Evolutionary conservation across 2,113 vertebrate genomes (phyloP).

Genomic region (Columba janthina): DNA sequence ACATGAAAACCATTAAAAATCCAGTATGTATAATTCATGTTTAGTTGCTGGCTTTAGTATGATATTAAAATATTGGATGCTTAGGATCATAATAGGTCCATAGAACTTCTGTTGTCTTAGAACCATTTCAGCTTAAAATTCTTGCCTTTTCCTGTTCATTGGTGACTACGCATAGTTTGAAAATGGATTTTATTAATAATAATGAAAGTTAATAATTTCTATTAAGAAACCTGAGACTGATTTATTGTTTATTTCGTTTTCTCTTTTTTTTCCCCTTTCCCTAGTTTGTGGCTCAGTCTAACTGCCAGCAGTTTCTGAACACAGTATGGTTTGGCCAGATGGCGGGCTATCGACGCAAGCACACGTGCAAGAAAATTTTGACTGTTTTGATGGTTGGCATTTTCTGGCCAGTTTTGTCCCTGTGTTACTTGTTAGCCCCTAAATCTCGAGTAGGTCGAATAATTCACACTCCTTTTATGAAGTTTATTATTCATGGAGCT

Average conservation of each 20-base stretch:
- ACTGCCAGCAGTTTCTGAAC: slow-evolving; percentile 99
- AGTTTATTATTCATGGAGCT: slow-evolving; percentile 98
- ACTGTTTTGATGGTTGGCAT: slow-evolving; percentile 91
- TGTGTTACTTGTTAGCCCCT: slow-evolving; percentile 95
- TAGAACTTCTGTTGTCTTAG: not conserved
- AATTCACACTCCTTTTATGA: slow-evolving; percentile 98
- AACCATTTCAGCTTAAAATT: not conserved
- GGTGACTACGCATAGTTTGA: not conserved
- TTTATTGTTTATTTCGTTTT: not conserved
- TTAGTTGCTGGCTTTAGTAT: not conserved
- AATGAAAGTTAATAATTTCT: not conserved
- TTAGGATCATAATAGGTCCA: not conserved
- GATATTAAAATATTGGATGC: not conserved
- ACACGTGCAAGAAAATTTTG: slow-evolving; percentile 95
- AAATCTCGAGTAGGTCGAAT: slow-evolving; percentile 94
- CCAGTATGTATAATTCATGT: not conserved
- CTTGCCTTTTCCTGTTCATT: not conserved
- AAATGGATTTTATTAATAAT: not conserved
- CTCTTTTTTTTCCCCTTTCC: not conserved
- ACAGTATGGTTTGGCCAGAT: slow-evolving; percentile 99
- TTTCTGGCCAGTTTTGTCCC: slow-evolving; percentile 93
- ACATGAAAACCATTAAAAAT: not conserved
- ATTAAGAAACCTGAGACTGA: not conserved
- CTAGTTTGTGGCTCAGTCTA: slow-evolving; percentile 98
- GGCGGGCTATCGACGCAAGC: slow-evolving; percentile 96